phyloP scores from a whole-genome alignment of 2,888 invertebrate genomes.

The Cinara cedri region DNA sequence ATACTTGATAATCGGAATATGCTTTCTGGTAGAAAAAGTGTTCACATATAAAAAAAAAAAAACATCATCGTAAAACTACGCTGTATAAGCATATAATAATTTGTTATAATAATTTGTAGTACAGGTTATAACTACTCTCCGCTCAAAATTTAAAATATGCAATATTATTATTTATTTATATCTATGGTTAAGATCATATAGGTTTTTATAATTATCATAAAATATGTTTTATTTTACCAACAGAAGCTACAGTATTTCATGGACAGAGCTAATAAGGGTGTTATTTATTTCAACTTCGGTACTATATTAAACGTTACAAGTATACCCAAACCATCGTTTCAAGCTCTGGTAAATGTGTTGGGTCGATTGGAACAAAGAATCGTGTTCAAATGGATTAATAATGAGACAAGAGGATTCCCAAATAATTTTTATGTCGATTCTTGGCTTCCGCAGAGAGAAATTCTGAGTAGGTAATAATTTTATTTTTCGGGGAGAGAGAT shows the following conservation, averaged over 20 bases:
- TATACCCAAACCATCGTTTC: constrained; percentile 3
- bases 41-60: no score
- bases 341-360: constrained; percentile 21
- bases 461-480: constrained; percentile 24
- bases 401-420: constrained; percentile 16
- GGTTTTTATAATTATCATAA: neutral
- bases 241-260: constrained; percentile 21
- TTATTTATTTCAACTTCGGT: constrained; percentile 63
- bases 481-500: no score
- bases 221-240: neutral
- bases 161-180: no score
- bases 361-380: constrained; percentile 38
- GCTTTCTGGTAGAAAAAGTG: no score
- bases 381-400: constrained; percentile 53
- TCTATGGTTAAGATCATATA: neutral
- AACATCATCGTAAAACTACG: no score
- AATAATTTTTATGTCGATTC: constrained; percentile 33
- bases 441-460: constrained; percentile 55
- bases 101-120: no score
- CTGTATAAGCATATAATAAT: no score
- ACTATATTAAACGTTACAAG: constrained; percentile 62
- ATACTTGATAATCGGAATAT: no score
- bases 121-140: no score
- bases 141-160: no score
- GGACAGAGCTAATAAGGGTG: constrained; percentile 60